These are phyloP conservation scores for Tenthredo livida DNA, from an alignment of 2,888 invertebrate species.

Conservation along the genomic window DNA sequence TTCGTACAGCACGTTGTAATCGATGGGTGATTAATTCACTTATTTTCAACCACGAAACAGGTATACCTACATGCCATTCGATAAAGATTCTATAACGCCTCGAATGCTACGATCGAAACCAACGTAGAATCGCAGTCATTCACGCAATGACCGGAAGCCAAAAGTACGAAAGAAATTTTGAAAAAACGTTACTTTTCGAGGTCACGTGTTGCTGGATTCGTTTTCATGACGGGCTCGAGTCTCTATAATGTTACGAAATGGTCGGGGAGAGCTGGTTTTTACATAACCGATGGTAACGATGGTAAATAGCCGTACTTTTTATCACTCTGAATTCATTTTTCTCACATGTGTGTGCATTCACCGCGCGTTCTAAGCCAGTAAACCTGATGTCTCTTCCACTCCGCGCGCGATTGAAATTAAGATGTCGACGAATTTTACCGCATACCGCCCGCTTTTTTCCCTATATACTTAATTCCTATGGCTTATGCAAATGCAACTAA, in stretches of 20 bases:
- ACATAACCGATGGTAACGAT: not conserved
- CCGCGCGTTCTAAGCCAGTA: not conserved
- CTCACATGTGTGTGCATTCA: not conserved
- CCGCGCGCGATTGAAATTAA: slow-evolving; percentile 52
- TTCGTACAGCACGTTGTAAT: slow-evolving; percentile 1
- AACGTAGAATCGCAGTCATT: not conserved
- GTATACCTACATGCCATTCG: not conserved
- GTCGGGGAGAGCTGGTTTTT: not conserved
- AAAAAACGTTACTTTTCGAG: not conserved
- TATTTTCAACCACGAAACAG: not conserved
- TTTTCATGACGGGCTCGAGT: not conserved
- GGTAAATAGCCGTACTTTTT: not conserved
- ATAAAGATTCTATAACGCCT: not conserved
- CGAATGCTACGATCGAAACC: not conserved
- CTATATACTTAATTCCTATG: slow-evolving; percentile 53
- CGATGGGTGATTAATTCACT: not conserved
- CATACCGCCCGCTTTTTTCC: not conserved
- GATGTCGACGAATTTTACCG: slow-evolving; percentile 52
- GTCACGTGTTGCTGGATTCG: not conserved
- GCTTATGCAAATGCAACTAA: slow-evolving; percentile 57
- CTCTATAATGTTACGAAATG: not conserved
- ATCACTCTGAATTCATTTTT: not conserved
- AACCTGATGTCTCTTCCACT: not conserved
- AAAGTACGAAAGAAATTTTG: not conserved
- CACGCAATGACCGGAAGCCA: not conserved